Conservation (phyloP, 2,113 vertebrate species). For the Quiscalus mexicanus region DNA sequence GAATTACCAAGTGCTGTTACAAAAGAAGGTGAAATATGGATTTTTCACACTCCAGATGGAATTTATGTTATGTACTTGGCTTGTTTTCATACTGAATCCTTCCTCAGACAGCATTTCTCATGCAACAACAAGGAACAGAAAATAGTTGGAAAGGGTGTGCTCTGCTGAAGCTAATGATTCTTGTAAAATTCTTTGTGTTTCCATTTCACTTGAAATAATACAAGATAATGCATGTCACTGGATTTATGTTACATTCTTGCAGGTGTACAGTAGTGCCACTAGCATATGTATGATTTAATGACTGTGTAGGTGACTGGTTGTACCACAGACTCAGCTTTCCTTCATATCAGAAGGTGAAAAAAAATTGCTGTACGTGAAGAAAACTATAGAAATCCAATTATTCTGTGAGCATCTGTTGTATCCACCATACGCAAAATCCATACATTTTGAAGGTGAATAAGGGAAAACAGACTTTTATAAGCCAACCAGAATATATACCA, state of each 20-base stretch:
- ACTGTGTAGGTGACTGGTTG: background rate
- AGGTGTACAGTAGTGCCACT: background rate
- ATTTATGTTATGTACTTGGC: background rate
- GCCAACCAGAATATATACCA: background rate
- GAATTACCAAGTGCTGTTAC: background rate
- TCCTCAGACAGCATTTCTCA: background rate
- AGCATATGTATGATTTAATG: background rate
- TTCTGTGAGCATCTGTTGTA: background rate
- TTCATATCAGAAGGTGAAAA: background rate
- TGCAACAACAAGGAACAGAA: background rate
- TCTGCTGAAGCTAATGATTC: background rate
- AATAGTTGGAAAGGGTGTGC: background rate
- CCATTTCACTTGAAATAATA: background rate
- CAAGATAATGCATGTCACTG: background rate
- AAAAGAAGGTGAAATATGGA: background rate
- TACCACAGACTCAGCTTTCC: background rate
- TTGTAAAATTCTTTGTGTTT: background rate
- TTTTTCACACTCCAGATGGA: background rate
- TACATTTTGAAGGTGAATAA: background rate
- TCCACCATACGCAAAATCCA: background rate
- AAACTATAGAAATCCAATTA: background rate
- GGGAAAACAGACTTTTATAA: background rate
- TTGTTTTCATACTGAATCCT: background rate
- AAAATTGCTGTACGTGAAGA: background rate
- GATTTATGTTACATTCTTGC: background rate